Conservation (phyloP, 37 sponge, comb jelly and placozoan genomes). For the Axinella damicornis region DNA sequence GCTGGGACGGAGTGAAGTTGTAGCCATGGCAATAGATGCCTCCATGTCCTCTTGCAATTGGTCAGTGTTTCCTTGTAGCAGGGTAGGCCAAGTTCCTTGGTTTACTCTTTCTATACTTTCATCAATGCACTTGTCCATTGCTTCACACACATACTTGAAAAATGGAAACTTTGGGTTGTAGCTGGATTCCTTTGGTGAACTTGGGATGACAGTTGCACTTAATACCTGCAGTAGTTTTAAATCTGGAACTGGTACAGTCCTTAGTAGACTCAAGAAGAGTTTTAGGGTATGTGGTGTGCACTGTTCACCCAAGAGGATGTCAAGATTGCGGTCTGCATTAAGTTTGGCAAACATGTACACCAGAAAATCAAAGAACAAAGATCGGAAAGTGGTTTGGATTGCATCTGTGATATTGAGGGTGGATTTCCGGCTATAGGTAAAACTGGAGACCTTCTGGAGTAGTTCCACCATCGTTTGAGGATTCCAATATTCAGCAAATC, state of each 20-base stretch:
- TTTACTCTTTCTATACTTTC: not conserved
- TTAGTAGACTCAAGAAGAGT: no score
- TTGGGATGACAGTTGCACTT: no score
- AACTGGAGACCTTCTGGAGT: constrained; percentile 35
- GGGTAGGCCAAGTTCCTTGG: no score
- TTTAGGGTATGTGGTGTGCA: no score
- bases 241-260: no score
- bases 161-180: constrained; percentile 7
- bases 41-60: no score
- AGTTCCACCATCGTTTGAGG: constrained; percentile 40
- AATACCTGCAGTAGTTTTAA: no score
- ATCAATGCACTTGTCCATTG: constrained; percentile 25
- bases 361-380: constrained; percentile 51
- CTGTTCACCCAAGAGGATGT: constrained; percentile 3
- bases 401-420: constrained; percentile 55
- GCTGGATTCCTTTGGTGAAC: no score
- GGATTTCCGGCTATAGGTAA: constrained; percentile 27
- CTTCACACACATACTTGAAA: not conserved
- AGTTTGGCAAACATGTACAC: constrained; percentile 51
- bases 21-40: no score
- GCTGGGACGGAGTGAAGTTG: no score
- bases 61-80: no score
- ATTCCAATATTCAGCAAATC: constrained; percentile 46
- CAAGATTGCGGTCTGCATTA: constrained; percentile 42
- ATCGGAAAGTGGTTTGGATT: constrained; percentile 42